A percentile compares a stretch with the other conserved stretches of the same genome.
These are phyloP conservation scores for Notamacropus eugenii DNA, from an alignment of 2,797 vertebrate genomes.

Conservation along the genomic window DNA sequence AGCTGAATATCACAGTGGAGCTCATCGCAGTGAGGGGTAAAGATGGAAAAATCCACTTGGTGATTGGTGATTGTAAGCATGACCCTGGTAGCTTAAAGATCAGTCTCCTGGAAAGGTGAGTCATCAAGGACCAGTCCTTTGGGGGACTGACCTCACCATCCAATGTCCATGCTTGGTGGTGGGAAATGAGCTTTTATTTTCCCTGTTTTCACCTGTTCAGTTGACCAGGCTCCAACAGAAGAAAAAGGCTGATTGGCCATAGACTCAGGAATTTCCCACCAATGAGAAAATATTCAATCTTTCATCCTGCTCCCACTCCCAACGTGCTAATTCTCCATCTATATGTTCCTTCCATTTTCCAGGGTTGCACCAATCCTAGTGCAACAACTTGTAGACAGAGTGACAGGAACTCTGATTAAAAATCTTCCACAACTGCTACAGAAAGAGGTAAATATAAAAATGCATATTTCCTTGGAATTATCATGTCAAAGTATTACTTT, in stretches of 20 bases:
- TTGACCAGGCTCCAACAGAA: background rate
- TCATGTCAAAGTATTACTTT: background rate
- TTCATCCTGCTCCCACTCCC: background rate
- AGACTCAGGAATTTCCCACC: background rate
- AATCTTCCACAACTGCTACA: slow-evolving; percentile 66
- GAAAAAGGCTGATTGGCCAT: background rate
- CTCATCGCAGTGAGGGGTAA: slow-evolving; percentile 15
- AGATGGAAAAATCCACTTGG: slow-evolving; percentile 33
- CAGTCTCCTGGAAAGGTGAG: slow-evolving; percentile 69
- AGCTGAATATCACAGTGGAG: slow-evolving; percentile 64
- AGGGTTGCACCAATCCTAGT: background rate
- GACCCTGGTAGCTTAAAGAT: slow-evolving; percentile 62
- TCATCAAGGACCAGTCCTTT: background rate
- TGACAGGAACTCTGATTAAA: slow-evolving; percentile 27
- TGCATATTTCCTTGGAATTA: background rate
- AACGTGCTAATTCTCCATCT: background rate
- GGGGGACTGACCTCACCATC: background rate
- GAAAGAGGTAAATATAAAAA: slow-evolving; percentile 44
- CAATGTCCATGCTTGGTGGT: background rate
- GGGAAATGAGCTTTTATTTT: background rate
- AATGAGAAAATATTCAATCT: background rate
- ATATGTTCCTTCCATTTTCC: slow-evolving; percentile 40
- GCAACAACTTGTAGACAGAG: background rate
- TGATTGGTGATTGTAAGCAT: slow-evolving; percentile 62
- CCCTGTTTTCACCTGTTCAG: background rate